A percentile compares a stretch with the other conserved stretches of the same genome.
Evolutionary conservation across 2,797 vertebrate species (phyloP).

Genomic region (Thunnus albacares): DNA sequence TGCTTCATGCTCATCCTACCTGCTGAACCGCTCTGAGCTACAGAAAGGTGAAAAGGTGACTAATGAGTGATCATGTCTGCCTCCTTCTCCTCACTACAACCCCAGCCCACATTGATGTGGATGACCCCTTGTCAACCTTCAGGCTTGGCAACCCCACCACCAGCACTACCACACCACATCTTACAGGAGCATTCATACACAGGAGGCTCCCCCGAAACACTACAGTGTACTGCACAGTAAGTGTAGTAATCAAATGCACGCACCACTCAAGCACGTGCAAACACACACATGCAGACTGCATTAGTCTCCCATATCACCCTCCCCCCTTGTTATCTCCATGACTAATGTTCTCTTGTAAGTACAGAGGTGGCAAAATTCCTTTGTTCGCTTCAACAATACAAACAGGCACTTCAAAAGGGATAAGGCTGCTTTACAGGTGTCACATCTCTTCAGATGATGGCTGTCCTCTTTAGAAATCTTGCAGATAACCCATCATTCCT

Average conservation of each 20-base stretch:
- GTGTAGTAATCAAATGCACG: constrained; percentile 20
- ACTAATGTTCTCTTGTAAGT: constrained; percentile 78
- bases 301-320: constrained; percentile 40
- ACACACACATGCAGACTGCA: constrained; percentile 49
- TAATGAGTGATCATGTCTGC: constrained; percentile 74
- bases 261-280: constrained; percentile 15
- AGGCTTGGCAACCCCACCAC: constrained; percentile 29
- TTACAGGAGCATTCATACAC: constrained; percentile 38
- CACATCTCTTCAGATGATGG: constrained; percentile 74
- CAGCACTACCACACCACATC: constrained; percentile 25
- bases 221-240: not conserved
- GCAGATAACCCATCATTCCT: constrained; percentile 71
- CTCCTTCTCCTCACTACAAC: constrained; percentile 48
- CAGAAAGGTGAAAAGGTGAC: constrained; percentile 86
- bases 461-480: constrained; percentile 69
- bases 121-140: constrained; percentile 72
- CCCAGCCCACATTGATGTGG: constrained; percentile 56
- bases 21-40: constrained; percentile 68
- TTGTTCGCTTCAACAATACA: constrained; percentile 84
- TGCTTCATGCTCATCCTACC: constrained; percentile 57
- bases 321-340: constrained; percentile 62
- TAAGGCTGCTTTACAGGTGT: constrained; percentile 80
- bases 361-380: constrained; percentile 83
- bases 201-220: constrained; percentile 2
- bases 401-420: constrained; percentile 86